These are phyloP conservation scores for Seriola rivoliana DNA, from an alignment of 2,113 vertebrate species.

Conservation along the genomic window DNA sequence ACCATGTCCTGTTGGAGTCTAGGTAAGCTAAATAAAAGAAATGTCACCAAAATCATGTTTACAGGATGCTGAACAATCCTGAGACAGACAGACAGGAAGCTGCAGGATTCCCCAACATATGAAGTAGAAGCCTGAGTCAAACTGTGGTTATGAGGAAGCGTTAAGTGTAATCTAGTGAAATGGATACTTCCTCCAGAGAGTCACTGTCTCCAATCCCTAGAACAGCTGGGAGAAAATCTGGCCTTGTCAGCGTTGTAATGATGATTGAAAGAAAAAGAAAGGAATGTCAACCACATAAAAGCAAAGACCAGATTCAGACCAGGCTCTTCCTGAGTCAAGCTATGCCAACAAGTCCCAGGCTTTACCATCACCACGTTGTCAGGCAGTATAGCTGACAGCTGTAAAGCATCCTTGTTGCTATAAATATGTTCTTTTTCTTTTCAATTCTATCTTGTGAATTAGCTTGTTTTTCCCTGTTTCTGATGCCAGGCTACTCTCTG, in stretches of 20 bases:
- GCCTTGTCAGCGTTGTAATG: not conserved
- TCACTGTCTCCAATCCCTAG: not conserved
- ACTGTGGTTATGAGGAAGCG: slow-evolving; percentile 1
- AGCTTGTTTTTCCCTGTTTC: not conserved
- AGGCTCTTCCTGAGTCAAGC: not conserved
- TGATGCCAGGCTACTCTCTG: not conserved
- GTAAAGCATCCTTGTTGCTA: not conserved
- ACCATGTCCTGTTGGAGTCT: not conserved
- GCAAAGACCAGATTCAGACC: not conserved
- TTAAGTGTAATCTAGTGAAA: not conserved
- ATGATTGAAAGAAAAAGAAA: slow-evolving; percentile 5
- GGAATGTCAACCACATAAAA: slow-evolving; percentile 30
- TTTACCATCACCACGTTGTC: slow-evolving; percentile 2
- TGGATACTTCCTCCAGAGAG: not conserved
- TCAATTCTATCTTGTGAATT: not conserved
- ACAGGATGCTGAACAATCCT: not conserved
- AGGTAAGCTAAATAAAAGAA: too few species aligned
- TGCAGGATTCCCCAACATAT: not conserved
- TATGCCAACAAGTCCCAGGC: not conserved
- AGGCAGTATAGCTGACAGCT: not conserved
- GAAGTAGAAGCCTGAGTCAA: not conserved
- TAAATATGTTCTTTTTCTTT: too few species aligned
- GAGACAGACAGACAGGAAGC: not conserved
- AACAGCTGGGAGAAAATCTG: slow-evolving; percentile 21
- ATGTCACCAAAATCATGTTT: not conserved